Percentiles rank a stretch among this genome's conserved stretches.
These are phyloP conservation scores for Epinephelus cyanopodus DNA, from an alignment of 2,113 vertebrate species.

Conservation along the genomic window DNA sequence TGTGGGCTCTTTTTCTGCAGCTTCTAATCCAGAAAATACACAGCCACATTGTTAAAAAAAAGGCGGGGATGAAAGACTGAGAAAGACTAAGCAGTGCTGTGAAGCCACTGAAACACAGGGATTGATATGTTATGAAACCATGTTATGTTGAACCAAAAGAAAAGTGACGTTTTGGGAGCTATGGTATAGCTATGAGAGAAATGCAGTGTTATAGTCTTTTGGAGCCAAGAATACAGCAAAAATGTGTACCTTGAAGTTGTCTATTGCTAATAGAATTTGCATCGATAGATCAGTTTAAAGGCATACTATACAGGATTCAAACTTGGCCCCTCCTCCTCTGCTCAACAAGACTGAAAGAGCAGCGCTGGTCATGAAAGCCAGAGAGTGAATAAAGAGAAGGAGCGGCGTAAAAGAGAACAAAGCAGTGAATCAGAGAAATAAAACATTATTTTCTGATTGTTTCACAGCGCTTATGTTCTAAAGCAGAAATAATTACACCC, in stretches of 20 bases:
- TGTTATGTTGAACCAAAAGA: no score
- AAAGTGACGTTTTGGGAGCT: not conserved
- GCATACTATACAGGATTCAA: no score
- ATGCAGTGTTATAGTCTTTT: not conserved
- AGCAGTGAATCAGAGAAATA: no score
- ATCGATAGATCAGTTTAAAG: not conserved
- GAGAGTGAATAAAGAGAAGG: no score
- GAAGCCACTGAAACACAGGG: not conserved
- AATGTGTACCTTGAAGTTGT: not conserved
- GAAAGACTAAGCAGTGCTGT: not conserved
- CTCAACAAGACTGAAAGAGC: no score
- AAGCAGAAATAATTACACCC: no score
- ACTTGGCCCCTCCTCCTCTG: no score
- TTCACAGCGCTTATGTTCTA: no score
- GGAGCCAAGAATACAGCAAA: not conserved
- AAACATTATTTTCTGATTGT: no score
- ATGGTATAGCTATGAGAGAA: not conserved
- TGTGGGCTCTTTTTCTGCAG: conserved; percentile 5
- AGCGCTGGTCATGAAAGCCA: no score
- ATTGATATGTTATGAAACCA: not conserved
- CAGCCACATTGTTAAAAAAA: not conserved
- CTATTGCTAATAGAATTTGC: not conserved
- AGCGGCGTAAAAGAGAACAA: no score
- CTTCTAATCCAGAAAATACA: conserved; percentile 32
- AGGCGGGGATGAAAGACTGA: not conserved